phyloP scores from a whole-genome alignment of 37 sponge, comb jelly and placozoan species.

The Crambe crambe region DNA sequence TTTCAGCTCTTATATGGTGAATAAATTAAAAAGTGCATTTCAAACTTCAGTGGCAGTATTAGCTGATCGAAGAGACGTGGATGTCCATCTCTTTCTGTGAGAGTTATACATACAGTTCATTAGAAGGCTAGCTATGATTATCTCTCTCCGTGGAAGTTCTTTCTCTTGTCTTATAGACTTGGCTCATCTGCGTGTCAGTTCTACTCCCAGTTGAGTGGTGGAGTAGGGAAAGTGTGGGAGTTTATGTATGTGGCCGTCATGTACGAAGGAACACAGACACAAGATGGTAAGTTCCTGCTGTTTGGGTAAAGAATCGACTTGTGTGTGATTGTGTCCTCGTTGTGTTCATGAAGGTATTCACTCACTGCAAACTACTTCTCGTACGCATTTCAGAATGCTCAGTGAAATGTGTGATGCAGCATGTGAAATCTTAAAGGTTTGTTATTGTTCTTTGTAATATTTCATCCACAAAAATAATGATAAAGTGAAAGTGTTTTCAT shows the following conservation, averaged over 20 bases:
- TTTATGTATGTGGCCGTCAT: conserved; percentile 10
- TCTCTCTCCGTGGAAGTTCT: background rate
- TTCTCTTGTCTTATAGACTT: background rate
- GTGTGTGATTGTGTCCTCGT: background rate
- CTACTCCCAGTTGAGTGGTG: conserved; percentile 22
- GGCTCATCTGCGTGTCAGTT: conserved; percentile 12
- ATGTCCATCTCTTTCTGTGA: conserved; percentile 36
- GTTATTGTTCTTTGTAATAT: background rate
- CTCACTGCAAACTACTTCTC: conserved; percentile 30
- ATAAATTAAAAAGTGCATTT: background rate
- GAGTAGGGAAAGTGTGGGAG: conserved; percentile 55
- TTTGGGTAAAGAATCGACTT: background rate
- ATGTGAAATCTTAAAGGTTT: conserved; percentile 19
- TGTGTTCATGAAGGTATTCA: background rate
- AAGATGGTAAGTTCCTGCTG: background rate
- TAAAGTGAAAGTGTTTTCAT: too few relatives aligned
- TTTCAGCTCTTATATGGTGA: background rate
- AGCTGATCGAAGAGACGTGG: conserved; percentile 21
- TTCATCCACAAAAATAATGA: background rate
- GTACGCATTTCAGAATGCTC: conserved; percentile 5
- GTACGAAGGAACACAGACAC: conserved; percentile 12
- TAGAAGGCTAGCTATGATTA: too few relatives aligned
- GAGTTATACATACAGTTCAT: background rate
- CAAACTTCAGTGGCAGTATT: conserved; percentile 23
- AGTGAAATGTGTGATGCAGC: background rate